phyloP scores from a whole-genome alignment of 2,113 vertebrate species.

The Platysteira castanea region DNA sequence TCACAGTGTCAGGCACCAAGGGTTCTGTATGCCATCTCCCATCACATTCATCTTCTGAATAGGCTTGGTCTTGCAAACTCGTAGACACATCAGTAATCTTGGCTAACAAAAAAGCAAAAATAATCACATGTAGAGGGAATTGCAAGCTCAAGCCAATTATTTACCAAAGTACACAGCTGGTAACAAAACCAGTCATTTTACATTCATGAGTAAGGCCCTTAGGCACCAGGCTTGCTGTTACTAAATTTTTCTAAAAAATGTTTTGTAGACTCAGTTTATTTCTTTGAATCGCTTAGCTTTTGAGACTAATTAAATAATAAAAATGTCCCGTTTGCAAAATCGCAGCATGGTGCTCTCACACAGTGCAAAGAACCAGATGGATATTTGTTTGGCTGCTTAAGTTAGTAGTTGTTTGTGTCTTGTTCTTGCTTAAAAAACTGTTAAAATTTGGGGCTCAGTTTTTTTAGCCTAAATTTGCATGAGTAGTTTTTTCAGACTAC shows the following conservation, averaged over 20 bases:
- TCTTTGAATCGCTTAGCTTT: conserved; percentile 8
- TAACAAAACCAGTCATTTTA: neutral
- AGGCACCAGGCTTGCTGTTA: neutral
- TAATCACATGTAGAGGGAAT: neutral
- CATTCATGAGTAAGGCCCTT: neutral
- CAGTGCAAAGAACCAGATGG: neutral
- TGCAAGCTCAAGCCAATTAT: neutral
- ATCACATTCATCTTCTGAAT: neutral
- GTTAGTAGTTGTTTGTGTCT: neutral
- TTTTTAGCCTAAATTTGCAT: neutral
- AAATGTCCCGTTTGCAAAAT: conserved; percentile 23
- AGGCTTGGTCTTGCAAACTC: neutral
- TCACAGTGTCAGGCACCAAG: neutral
- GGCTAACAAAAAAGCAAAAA: neutral
- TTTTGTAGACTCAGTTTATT: conserved; percentile 6
- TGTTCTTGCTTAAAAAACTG: neutral
- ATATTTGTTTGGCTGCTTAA: neutral
- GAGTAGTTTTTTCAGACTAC: neutral
- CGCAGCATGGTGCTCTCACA: neutral
- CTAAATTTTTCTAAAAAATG: neutral
- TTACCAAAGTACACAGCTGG: neutral
- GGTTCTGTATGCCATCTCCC: neutral
- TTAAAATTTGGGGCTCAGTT: neutral
- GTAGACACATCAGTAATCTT: neutral
- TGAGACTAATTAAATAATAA: conserved; percentile 62